Conservation (phyloP, 2,888 invertebrate genomes). For the Hirtodrosophila alboralis region DNA sequence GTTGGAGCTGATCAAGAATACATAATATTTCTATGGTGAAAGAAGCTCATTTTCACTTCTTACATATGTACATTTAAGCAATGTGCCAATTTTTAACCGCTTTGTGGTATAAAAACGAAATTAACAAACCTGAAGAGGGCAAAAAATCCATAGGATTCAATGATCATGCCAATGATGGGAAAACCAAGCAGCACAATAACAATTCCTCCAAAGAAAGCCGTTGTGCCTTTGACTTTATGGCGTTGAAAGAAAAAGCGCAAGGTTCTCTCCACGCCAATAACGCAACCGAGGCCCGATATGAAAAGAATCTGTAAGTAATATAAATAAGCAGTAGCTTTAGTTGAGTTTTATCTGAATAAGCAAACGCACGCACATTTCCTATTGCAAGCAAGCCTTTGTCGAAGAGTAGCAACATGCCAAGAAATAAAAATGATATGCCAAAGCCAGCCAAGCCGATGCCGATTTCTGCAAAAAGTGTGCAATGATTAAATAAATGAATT, state of each 20-base stretch:
- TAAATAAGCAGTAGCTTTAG: conserved; percentile 6
- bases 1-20: no score
- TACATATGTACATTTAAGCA: no score
- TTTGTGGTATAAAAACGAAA: not conserved
- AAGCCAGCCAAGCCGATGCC: conserved; percentile 98
- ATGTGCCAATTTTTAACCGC: no score
- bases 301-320: conserved; percentile 92
- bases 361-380: conserved; percentile 94
- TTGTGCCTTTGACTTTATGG: conserved; percentile 96
- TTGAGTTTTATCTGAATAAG: not conserved
- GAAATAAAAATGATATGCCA: conserved; percentile 96
- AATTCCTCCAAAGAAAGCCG: conserved; percentile 96
- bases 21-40: no score
- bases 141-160: conserved; percentile 98
- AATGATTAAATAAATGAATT: conserved; percentile 18
- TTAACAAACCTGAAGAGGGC: conserved; percentile 89
- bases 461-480: conserved; percentile 89
- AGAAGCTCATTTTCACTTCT: no score
- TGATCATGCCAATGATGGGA: conserved; percentile 97
- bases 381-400: conserved; percentile 99
- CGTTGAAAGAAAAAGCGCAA: conserved; percentile 98
- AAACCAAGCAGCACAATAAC: conserved; percentile 96
- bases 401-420: conserved; percentile 96
- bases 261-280: conserved; percentile 97
- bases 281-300: conserved; percentile 96